These are phyloP conservation scores for Ferrisia virgata DNA, from an alignment of 2,888 invertebrate species.

Conservation along the genomic window DNA sequence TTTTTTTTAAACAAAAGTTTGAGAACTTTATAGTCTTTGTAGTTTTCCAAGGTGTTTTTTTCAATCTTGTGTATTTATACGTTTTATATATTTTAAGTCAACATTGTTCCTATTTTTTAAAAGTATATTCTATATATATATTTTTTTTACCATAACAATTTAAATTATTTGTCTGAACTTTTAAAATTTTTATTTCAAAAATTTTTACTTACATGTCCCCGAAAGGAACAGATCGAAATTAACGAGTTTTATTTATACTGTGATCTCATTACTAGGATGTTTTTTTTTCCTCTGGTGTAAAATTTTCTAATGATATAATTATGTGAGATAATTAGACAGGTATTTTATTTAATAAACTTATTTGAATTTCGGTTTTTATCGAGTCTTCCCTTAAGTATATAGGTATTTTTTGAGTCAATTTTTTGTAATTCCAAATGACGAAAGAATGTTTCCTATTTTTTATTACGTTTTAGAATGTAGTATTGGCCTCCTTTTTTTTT, in stretches of 20 bases:
- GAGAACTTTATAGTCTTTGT: too few relatives aligned
- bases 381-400: not conserved
- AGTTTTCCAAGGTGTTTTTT: too few relatives aligned
- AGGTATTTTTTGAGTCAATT: not conserved
- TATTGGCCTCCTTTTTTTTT: not conserved
- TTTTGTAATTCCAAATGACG: not conserved
- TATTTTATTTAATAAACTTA: too few relatives aligned
- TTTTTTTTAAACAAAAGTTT: not conserved
- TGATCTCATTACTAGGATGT: not conserved
- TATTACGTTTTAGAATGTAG: not conserved
- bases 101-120: not conserved
- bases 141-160: not conserved
- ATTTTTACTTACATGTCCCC: not conserved
- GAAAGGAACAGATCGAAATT: not conserved
- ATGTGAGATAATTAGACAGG: too few relatives aligned
- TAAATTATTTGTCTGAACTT: not conserved
- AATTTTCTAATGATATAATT: not conserved
- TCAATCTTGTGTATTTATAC: not conserved
- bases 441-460: not conserved
- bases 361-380: not conserved
- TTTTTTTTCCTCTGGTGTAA: not conserved
- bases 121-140: not conserved
- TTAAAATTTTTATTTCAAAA: not conserved
- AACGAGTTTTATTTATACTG: not conserved
- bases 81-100: not conserved